A percentile compares a stretch with the other conserved stretches of the same genome.
Conservation (phyloP, 1,140 invertebrate genomes). For the Luehdorfia chinensis region DNA sequence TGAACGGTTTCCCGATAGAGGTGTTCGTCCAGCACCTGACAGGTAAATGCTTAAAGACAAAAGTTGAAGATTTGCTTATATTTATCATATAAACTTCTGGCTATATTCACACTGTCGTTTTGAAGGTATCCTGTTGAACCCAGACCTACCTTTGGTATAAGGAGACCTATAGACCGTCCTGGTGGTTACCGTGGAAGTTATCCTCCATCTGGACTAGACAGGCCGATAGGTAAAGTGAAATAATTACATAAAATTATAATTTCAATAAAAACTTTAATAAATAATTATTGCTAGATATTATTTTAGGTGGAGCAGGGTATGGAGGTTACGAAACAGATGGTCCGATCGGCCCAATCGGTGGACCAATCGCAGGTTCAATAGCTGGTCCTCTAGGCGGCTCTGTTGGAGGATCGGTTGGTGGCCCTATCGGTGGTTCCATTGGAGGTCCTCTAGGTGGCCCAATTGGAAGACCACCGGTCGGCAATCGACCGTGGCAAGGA, state of each 20-base stretch:
- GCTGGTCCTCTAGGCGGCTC: slow-evolving; percentile 27
- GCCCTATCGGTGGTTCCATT: slow-evolving; percentile 46
- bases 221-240: slow-evolving; percentile 43
- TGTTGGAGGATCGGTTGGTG: slow-evolving; percentile 37
- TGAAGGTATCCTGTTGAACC: slow-evolving; percentile 63
- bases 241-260: slow-evolving; percentile 5
- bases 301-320: slow-evolving; percentile 41
- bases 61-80: not conserved
- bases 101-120: not conserved
- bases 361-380: slow-evolving; percentile 20
- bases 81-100: too few species aligned
- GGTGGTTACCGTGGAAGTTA: slow-evolving; percentile 61
- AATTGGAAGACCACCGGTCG: slow-evolving; percentile 38
- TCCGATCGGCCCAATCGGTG: slow-evolving; percentile 45
- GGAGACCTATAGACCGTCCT: slow-evolving; percentile 56
- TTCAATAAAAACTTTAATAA: not conserved
- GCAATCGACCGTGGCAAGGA: slow-evolving; percentile 60
- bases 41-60: slow-evolving; percentile 34
- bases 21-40: slow-evolving; percentile 49
- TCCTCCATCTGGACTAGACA: slow-evolving; percentile 48
- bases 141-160: slow-evolving; percentile 52
- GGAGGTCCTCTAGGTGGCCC: slow-evolving; percentile 47
- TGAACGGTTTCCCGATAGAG: slow-evolving; percentile 60
- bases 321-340: slow-evolving; percentile 58
- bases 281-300: not conserved